phyloP scores from a whole-genome alignment of 2,888 invertebrate species.

The Poecilobothrus nobilitatus region DNA sequence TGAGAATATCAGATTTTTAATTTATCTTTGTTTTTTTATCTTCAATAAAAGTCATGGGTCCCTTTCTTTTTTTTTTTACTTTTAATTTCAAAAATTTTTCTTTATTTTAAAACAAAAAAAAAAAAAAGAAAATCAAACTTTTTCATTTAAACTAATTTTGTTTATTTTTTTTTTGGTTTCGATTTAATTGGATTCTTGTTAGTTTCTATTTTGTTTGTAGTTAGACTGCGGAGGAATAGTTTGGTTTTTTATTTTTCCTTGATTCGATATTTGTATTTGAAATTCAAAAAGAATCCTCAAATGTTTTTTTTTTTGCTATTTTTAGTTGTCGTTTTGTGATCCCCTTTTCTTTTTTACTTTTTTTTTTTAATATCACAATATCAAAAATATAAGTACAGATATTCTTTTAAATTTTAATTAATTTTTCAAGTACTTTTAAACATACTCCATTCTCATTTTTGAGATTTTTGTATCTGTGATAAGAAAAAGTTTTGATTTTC shows the following conservation, averaged over 20 bases:
- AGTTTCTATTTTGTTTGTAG: background rate
- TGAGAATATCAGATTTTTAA: background rate
- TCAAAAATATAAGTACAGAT: no score
- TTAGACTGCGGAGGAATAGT: background rate
- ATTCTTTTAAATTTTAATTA: background rate
- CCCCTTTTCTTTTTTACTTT: background rate
- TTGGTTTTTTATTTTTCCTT: no score
- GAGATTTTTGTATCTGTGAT: background rate
- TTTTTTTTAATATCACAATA: background rate
- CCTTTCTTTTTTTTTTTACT: background rate
- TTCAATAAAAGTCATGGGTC: background rate
- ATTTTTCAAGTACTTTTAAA: background rate
- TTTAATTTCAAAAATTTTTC: background rate
- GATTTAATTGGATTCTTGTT: background rate
- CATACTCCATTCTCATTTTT: background rate
- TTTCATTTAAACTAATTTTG: background rate
- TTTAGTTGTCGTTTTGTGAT: background rate
- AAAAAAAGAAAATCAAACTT: background rate
- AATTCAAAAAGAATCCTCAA: no score
- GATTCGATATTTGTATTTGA: no score
- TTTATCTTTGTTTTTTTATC: background rate
- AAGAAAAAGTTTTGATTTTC: background rate
- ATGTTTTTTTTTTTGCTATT: no score
- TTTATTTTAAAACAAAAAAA: no score
- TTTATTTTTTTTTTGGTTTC: background rate